These are phyloP conservation scores for Antheraea pernyi DNA, from an alignment of 1,140 invertebrate species.

Conservation along the genomic window DNA sequence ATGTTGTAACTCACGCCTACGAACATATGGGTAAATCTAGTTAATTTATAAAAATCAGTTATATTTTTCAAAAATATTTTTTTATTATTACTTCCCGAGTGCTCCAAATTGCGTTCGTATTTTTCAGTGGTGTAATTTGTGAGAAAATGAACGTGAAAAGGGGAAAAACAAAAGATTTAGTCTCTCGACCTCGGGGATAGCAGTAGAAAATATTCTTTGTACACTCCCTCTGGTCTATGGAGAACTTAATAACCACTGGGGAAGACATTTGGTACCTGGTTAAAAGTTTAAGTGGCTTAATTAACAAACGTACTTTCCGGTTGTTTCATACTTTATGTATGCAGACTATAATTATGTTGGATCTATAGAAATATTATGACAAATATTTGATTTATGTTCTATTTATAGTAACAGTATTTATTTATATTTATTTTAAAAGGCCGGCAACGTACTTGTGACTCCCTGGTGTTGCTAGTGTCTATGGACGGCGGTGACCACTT, in stretches of 20 bases:
- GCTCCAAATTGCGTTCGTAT: not conserved
- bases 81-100: not conserved
- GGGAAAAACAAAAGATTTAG: conserved; percentile 19
- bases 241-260: conserved; percentile 28
- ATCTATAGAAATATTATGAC: not conserved
- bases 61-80: not conserved
- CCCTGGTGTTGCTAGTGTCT: too few species aligned
- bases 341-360: too few species aligned
- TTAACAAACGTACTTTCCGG: not conserved
- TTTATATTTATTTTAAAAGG: too few species aligned
- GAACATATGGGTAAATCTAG: too few species aligned
- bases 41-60: too few species aligned
- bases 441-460: too few species aligned
- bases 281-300: conserved; percentile 15
- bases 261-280: conserved; percentile 24
- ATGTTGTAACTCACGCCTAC: too few species aligned
- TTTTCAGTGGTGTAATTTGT: conserved; percentile 21
- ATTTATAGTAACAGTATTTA: not conserved
- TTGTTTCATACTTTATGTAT: not conserved
- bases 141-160: conserved; percentile 17
- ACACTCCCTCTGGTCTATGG: not conserved
- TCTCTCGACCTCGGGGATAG: conserved; percentile 21
- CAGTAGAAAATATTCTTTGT: not conserved
- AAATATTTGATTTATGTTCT: not conserved
- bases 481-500: too few species aligned